Base-by-base conservation (phyloP, 2,888 invertebrate species). In the Hydroisotoma schaefferi region DNA sequence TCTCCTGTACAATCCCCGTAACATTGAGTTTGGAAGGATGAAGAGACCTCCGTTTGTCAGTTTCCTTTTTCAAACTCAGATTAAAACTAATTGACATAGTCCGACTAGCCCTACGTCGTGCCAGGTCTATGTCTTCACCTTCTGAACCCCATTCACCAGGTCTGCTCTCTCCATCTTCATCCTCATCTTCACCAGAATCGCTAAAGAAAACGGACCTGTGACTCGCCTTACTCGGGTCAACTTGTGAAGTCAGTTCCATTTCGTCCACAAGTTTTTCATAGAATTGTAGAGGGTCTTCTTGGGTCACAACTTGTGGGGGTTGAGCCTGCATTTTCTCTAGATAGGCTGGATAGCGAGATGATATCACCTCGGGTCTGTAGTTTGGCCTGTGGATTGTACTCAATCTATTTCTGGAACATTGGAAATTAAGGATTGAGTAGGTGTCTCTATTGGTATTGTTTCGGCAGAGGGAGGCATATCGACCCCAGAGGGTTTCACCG, bases 401-500 rank as follows among this genome's bases (percentile, higher is more conserved):
- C 12, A 69, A 10, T 10, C 61, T 22, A 25, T 46, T 49, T 18
- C 70, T 52, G 2, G 57, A 44, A 38, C 59, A 59, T 59, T 68
- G 68, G 51, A 64, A 68, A 2, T 63, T 38, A 8, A 64, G n/a
- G 3, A 68, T 40, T 1, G 58, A 43, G 25, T 46, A 22, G 2
- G 67, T 27, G 22, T 63, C 61, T 2, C 28, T 18, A 5, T 27
- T 2, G 10, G 28, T 25, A 15, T 26, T 63, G 8, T 55, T 59
- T 3, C 68, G 49, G 12, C 63, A 59, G 2, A 65, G 58, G 0
- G 67, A 66, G 5, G 64, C 62, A 15, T 61, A 59, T 38, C 68
- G 52, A 12, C 64, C 61, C 68, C 68, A 70, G 1, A 64, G 22
- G 20, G 64, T 59, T 15, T 67, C 67, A 18, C 70, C 70, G 1